phyloP scores from a whole-genome alignment of 2,888 invertebrate genomes.

The Hydropsyche betteni region DNA sequence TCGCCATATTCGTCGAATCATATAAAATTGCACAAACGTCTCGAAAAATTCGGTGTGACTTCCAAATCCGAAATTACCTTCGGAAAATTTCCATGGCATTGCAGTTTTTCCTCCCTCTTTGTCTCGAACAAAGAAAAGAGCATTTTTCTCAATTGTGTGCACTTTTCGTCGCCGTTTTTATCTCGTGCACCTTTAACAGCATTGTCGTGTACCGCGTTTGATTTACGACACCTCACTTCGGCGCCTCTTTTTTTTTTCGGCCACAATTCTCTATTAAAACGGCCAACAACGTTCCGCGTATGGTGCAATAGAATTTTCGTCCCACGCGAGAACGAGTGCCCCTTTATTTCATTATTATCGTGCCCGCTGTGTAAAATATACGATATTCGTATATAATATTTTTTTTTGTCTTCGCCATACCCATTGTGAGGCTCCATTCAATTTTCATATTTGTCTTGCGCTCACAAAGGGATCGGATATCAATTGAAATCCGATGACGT shows the following conservation, averaged over 20 bases:
- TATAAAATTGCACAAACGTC: too few species aligned
- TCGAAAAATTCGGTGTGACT: too few species aligned
- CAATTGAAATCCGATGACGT: conserved; percentile 27
- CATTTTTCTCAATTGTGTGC: conserved; percentile 6
- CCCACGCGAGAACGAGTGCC: not conserved
- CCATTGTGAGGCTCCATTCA: conserved; percentile 11
- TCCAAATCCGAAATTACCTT: too few species aligned
- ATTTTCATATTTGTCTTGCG: conserved; percentile 29
- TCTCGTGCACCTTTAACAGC: not conserved
- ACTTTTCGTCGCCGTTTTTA: not conserved
- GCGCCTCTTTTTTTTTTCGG: conserved; percentile 7
- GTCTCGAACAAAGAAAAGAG: not conserved
- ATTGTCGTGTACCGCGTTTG: conserved; percentile 27
- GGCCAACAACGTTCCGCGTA: not conserved
- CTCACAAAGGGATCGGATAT: conserved; percentile 21
- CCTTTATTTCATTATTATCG: not conserved
- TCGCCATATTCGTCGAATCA: too few species aligned
- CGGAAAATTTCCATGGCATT: too few species aligned
- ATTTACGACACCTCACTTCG: conserved; percentile 24
- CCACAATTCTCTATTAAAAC: conserved; percentile 17
- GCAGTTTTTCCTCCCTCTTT: too few species aligned
- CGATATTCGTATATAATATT: not conserved
- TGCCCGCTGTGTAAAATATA: not conserved
- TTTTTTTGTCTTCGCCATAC: not conserved
- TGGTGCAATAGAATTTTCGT: conserved; percentile 16